Percentiles rank a stretch among this genome's conserved stretches.
phyloP scores from a whole-genome alignment of 2,797 vertebrate species.

The Hydrocynus forskahlii region DNA sequence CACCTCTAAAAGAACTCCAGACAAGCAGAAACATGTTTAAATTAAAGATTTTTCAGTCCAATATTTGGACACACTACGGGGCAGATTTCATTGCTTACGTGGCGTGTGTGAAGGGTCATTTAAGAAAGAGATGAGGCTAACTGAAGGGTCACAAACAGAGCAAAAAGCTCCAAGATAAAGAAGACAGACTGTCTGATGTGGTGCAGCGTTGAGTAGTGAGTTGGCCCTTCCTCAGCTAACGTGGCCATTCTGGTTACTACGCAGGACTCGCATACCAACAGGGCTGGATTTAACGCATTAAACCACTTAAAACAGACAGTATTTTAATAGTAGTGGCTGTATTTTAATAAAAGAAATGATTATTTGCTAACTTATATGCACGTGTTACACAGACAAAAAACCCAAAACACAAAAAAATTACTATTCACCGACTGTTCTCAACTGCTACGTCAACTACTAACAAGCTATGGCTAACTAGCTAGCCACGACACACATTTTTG shows the following conservation, averaged over 20 bases:
- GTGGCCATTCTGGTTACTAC: constrained; percentile 40
- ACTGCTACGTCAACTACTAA: constrained; percentile 56
- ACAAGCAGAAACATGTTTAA: not conserved
- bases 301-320: no score
- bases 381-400: no score
- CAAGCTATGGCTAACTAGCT: constrained; percentile 39
- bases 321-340: no score
- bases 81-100: not conserved
- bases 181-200: not conserved
- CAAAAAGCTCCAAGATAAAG: not conserved
- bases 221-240: constrained; percentile 33
- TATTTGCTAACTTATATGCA: no score
- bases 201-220: not conserved
- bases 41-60: not conserved
- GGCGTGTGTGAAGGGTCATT: not conserved
- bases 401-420: not conserved
- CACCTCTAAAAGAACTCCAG: not conserved
- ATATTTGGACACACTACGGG: not conserved
- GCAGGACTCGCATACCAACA: constrained; percentile 2
- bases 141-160: not conserved
- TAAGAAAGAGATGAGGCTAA: not conserved
- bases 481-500: not conserved
- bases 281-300: not conserved
- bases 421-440: not conserved
- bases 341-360: no score